phyloP scores from a whole-genome alignment of 2,888 invertebrate species.

The Hemistola chrysoprasaria region DNA sequence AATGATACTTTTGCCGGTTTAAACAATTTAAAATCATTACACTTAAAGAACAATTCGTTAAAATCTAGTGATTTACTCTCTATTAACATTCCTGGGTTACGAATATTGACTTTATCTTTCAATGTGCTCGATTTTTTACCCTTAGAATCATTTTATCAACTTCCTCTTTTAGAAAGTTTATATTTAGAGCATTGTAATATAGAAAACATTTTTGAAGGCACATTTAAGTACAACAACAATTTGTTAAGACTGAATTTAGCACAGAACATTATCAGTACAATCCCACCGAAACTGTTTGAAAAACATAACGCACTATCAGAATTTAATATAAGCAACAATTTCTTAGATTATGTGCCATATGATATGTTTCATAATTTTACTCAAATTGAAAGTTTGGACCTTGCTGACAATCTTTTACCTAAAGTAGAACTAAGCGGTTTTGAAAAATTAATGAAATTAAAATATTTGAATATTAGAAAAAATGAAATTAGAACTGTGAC shows the following conservation, averaged over 20 bases:
- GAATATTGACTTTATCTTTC: constrained; percentile 87
- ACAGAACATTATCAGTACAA: constrained; percentile 85
- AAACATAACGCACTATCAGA: constrained; percentile 87
- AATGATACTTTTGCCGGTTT: constrained; percentile 88
- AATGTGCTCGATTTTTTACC: constrained; percentile 90
- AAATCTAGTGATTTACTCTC: constrained; percentile 86
- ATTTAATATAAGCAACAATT: constrained; percentile 88
- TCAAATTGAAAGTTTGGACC: constrained; percentile 86
- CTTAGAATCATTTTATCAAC: constrained; percentile 86
- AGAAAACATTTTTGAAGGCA: constrained; percentile 84
- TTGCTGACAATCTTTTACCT: constrained; percentile 86
- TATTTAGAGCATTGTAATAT: constrained; percentile 87
- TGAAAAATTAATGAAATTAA: constrained; percentile 61
- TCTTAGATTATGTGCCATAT: constrained; percentile 89
- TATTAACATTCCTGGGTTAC: constrained; percentile 88
- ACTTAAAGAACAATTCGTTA: constrained; percentile 88
- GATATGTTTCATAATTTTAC: constrained; percentile 88
- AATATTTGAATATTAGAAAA: constrained; percentile 64
- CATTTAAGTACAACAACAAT: constrained; percentile 89
- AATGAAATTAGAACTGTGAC: constrained; percentile 68
- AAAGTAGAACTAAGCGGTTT: constrained; percentile 86
- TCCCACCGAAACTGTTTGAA: constrained; percentile 86
- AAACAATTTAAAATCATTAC: constrained; percentile 89
- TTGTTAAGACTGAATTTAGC: constrained; percentile 88
- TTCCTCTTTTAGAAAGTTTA: constrained; percentile 90